These are phyloP conservation scores for Notamacropus eugenii DNA, from an alignment of 2,797 vertebrate species.

Conservation along the genomic window DNA sequence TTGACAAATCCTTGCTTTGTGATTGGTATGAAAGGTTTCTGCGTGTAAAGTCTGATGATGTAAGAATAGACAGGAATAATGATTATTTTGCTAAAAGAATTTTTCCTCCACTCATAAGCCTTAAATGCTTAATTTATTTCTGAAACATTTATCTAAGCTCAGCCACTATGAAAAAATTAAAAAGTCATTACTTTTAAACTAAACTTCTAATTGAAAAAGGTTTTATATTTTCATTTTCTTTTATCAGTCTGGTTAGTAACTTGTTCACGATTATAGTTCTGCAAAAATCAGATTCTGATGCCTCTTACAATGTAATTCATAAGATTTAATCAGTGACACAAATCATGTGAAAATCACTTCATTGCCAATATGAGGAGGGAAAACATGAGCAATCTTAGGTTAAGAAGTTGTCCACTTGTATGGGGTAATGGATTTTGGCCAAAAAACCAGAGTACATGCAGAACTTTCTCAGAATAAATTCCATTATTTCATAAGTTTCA, in stretches of 20 bases:
- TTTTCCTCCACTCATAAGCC: neutral
- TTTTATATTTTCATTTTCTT: neutral
- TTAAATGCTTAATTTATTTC: neutral
- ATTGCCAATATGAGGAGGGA: neutral
- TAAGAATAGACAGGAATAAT: neutral
- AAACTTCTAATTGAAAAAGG: neutral
- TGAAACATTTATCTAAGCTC: neutral
- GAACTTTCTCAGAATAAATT: neutral
- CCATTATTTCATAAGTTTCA: neutral
- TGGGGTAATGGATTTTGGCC: neutral
- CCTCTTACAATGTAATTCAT: neutral
- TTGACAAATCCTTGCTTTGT: neutral
- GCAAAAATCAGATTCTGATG: neutral
- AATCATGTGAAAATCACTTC: neutral
- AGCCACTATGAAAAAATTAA: neutral
- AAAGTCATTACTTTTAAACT: neutral
- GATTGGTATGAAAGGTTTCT: neutral
- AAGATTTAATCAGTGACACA: neutral
- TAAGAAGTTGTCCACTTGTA: neutral
- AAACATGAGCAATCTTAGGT: neutral
- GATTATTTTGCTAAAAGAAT: neutral
- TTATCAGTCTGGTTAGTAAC: neutral
- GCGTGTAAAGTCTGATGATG: neutral
- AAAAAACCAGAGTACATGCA: neutral
- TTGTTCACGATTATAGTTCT: neutral